These are phyloP conservation scores for Tichodroma muraria DNA, from an alignment of 2,113 vertebrate species.

Conservation along the genomic window DNA sequence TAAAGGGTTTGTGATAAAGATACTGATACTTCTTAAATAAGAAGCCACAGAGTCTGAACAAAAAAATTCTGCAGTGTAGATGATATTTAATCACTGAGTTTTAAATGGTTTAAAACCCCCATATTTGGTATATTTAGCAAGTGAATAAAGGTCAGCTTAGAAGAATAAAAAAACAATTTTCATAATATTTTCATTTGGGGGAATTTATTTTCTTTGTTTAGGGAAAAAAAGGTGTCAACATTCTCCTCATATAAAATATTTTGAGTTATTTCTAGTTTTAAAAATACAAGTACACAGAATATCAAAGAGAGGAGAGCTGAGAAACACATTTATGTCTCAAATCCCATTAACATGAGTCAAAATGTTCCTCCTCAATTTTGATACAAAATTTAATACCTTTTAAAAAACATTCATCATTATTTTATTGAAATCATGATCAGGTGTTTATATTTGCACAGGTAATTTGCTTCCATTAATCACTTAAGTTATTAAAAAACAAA, in stretches of 20 bases:
- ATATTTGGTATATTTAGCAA: background rate
- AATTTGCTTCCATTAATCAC: background rate
- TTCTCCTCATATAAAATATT: background rate
- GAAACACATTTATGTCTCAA: background rate
- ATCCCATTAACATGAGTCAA: background rate
- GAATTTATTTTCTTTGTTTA: background rate
- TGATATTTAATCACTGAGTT: background rate
- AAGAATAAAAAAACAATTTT: background rate
- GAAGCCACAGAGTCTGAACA: background rate
- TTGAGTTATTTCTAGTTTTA: background rate
- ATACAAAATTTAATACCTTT: background rate
- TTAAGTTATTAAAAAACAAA: background rate
- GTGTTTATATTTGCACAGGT: background rate
- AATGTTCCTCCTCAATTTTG: background rate
- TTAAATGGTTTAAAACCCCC: background rate
- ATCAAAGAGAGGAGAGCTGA: background rate
- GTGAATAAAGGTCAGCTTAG: background rate
- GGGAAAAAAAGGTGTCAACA: rapidly evolving
- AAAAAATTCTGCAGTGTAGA: background rate
- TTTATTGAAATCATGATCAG: background rate
- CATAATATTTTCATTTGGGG: background rate
- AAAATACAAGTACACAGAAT: background rate
- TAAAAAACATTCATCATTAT: background rate
- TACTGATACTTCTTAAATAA: background rate
- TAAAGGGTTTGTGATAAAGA: background rate